Conservation (phyloP, 2,113 vertebrate species). For the Eretmochelys imbricata region DNA sequence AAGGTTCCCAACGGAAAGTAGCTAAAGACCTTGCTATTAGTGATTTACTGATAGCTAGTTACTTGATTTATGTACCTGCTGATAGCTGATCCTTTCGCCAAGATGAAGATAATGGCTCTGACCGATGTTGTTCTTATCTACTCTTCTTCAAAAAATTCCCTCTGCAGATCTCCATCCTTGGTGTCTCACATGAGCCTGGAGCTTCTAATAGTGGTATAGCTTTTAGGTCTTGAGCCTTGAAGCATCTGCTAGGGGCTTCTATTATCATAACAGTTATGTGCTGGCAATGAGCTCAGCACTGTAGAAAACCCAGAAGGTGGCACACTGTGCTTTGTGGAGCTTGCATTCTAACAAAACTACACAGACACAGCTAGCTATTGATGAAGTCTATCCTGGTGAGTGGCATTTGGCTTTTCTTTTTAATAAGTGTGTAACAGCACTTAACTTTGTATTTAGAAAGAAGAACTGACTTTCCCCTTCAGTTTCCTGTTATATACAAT, state of each 20-base stretch:
- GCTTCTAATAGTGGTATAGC: background rate
- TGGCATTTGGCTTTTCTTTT: background rate
- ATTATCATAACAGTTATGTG: background rate
- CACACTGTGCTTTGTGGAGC: background rate
- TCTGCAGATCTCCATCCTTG: background rate
- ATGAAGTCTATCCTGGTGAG: background rate
- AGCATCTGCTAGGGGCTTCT: background rate
- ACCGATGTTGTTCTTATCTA: background rate
- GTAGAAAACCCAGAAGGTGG: background rate
- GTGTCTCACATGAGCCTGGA: background rate
- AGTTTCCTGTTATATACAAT: background rate
- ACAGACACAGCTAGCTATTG: background rate
- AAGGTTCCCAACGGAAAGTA: background rate
- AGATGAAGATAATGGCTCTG: background rate
- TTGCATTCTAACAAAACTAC: background rate
- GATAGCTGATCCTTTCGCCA: background rate
- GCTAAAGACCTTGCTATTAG: background rate
- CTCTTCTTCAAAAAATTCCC: background rate
- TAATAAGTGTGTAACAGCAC: background rate
- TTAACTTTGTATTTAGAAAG: background rate
- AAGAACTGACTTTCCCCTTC: background rate
- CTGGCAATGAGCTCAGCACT: background rate
- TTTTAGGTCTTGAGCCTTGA: background rate
- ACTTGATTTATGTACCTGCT: slow-evolving; percentile 8
- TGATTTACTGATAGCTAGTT: background rate